Conservation (phyloP, 2,113 vertebrate species). For the Saguinus imperator region DNA sequence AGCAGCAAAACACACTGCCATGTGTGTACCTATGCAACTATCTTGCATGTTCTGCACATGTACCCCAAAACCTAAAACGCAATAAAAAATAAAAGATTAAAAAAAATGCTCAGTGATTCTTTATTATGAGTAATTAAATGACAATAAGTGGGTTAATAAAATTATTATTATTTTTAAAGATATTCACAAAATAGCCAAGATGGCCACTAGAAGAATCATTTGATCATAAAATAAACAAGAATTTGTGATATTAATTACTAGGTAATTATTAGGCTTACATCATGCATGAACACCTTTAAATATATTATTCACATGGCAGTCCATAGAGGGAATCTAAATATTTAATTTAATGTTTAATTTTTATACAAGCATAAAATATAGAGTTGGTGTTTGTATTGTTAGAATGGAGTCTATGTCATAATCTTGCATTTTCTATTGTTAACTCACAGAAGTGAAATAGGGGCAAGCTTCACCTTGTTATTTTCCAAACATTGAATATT, state of each 20-base stretch:
- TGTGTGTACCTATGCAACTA: too few relatives aligned
- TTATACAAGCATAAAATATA: background rate
- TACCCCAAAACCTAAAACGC: too few relatives aligned
- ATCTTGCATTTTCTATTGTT: background rate
- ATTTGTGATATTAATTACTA: background rate
- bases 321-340: background rate
- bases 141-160: background rate
- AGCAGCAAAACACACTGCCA: too few relatives aligned
- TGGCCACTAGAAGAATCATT: background rate
- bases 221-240: slow-evolving; percentile 21
- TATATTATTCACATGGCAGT: background rate
- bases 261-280: background rate
- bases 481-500: background rate
- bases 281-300: background rate
- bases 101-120: background rate
- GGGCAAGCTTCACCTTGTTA: background rate
- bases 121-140: background rate
- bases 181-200: background rate
- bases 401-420: background rate
- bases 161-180: background rate
- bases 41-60: too few relatives aligned
- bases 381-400: background rate
- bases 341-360: background rate
- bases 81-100: too few relatives aligned
- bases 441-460: background rate